These are phyloP conservation scores for Adelges cooleyi DNA, from an alignment of 1,140 invertebrate species.

Conservation along the genomic window DNA sequence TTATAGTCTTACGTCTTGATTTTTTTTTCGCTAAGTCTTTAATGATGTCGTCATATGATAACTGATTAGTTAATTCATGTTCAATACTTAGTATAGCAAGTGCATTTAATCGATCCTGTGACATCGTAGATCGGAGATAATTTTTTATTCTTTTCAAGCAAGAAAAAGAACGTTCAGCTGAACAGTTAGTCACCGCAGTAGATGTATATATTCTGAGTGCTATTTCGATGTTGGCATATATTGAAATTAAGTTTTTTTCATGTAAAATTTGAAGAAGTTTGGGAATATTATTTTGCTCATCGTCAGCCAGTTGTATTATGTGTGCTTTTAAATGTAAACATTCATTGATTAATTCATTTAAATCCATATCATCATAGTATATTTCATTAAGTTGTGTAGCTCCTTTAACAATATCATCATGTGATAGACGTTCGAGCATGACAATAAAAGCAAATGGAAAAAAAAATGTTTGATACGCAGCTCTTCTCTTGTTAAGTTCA, in stretches of 20 bases:
- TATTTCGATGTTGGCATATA: conserved; percentile 5
- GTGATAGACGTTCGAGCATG: not conserved
- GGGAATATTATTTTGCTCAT: conserved; percentile 12
- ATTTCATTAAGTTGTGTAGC: conserved; percentile 17
- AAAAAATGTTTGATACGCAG: not conserved
- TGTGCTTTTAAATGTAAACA: conserved; percentile 2
- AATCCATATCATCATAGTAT: conserved; percentile 14
- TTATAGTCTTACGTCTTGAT: conserved; percentile 17
- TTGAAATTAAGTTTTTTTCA: not conserved
- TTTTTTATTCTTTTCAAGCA: conserved; percentile 25
- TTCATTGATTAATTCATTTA: conserved; percentile 17
- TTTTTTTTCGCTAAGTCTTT: conserved; percentile 12
- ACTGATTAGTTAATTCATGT: too few relatives aligned
- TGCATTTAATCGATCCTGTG: too few relatives aligned
- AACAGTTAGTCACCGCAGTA: conserved; percentile 14
- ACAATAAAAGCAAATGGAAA: not conserved
- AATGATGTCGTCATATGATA: conserved; percentile 14
- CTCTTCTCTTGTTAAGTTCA: not conserved
- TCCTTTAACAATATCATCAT: conserved; percentile 14
- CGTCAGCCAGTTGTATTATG: conserved; percentile 9
- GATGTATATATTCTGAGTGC: conserved; percentile 4
- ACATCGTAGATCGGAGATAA: too few relatives aligned
- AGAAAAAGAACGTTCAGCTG: conserved; percentile 17
- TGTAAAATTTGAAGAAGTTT: conserved; percentile 13
- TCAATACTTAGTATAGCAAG: too few relatives aligned